Evolutionary conservation across 2,797 vertebrate species (phyloP).

Genomic region (Enteromius trimaculatus): DNA sequence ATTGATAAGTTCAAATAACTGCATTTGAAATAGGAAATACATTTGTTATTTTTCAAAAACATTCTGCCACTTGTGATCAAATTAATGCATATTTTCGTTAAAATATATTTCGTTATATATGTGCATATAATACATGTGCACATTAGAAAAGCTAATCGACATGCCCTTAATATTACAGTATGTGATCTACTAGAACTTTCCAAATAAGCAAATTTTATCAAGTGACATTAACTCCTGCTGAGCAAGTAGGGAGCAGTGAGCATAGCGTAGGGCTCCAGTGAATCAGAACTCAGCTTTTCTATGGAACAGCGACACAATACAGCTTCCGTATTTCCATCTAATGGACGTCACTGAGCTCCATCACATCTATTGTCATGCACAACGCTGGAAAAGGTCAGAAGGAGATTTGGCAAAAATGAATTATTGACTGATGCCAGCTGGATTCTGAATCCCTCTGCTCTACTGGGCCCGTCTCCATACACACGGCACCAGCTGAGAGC

Average conservation of each 20-base stretch:
- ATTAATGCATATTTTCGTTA: background rate
- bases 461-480: conserved; percentile 51
- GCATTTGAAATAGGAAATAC: background rate
- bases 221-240: background rate
- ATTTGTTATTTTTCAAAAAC: background rate
- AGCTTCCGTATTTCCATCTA: background rate
- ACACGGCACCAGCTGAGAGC: conserved; percentile 55
- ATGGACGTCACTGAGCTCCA: background rate
- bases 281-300: background rate
- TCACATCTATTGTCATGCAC: conserved; percentile 32
- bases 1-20: background rate
- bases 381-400: conserved; percentile 23
- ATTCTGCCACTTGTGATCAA: background rate
- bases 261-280: background rate
- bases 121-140: background rate
- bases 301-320: background rate
- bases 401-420: conserved; percentile 51
- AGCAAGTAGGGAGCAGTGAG: background rate
- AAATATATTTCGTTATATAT: no score
- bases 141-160: background rate
- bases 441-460: conserved; percentile 59
- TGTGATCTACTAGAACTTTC: background rate
- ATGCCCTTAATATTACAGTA: background rate
- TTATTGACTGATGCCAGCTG: conserved; percentile 59
- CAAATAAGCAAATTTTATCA: background rate